These are phyloP conservation scores for Tortricodes alternella DNA, from an alignment of 2,888 invertebrate genomes.

Conservation along the genomic window DNA sequence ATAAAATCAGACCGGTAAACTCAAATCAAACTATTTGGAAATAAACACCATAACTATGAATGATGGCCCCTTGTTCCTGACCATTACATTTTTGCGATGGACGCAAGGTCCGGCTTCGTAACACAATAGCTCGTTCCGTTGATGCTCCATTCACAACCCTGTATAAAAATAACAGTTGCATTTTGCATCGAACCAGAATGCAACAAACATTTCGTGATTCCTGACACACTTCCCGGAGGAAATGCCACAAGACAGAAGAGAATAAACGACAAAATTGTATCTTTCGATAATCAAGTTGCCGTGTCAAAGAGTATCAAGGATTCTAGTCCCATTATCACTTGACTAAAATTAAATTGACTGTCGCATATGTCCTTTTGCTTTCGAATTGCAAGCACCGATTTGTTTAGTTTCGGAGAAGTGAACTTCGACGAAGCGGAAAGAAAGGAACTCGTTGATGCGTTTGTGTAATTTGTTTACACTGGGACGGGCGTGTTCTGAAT, in stretches of 20 bases:
- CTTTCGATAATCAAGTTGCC: background rate
- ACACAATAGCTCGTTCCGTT: constrained; percentile 4
- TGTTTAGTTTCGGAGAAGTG: constrained; percentile 57
- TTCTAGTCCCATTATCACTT: background rate
- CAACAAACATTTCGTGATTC: background rate
- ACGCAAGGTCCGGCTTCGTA: background rate
- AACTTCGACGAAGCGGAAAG: constrained; percentile 58
- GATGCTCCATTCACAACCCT: background rate
- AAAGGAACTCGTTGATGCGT: constrained; percentile 56
- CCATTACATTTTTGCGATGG: background rate
- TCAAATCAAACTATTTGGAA: no score
- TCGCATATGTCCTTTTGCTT: background rate
- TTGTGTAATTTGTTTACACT: constrained; percentile 56
- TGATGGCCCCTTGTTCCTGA: no score
- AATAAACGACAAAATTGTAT: background rate
- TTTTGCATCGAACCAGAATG: background rate
- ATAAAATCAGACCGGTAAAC: no score
- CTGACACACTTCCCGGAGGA: constrained; percentile 1
- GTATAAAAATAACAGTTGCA: constrained; percentile 4
- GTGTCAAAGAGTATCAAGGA: background rate
- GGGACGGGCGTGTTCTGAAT: constrained; percentile 30
- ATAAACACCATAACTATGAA: no score
- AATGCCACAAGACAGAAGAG: background rate
- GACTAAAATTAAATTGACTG: background rate
- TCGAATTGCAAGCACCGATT: constrained; percentile 34